Percentiles rank a stretch among this genome's conserved stretches.
These are phyloP conservation scores for Thalassoma bifasciatum DNA, from an alignment of 2,113 vertebrate genomes.

Conservation along the genomic window DNA sequence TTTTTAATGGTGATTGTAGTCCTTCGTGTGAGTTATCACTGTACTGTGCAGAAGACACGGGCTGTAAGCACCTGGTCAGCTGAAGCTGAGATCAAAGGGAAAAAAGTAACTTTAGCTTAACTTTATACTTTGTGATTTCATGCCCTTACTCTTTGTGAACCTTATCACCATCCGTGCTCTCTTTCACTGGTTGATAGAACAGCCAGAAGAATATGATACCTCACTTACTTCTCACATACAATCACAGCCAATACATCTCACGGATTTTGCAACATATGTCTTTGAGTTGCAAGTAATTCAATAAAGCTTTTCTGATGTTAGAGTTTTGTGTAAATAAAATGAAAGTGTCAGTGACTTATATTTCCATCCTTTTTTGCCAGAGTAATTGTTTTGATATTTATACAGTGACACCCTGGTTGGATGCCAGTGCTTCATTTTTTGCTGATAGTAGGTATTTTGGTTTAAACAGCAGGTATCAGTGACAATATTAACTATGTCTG, in stretches of 20 bases:
- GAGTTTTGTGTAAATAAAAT: not conserved
- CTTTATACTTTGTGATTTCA: too few species aligned
- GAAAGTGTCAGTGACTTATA: not conserved
- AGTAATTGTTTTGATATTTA: not conserved
- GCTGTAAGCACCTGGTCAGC: not conserved
- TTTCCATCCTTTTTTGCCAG: not conserved
- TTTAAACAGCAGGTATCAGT: not conserved
- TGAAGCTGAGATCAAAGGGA: not conserved
- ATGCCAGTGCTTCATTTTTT: not conserved
- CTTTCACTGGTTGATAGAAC: too few species aligned
- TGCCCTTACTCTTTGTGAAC: too few species aligned
- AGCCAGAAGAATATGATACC: not conserved
- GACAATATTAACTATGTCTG: not conserved
- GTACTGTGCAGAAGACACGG: not conserved
- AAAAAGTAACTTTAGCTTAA: too few species aligned
- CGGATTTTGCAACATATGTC: not conserved
- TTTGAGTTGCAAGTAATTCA: not conserved
- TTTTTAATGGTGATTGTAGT: slow-evolving; percentile 33
- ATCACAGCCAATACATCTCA: not conserved
- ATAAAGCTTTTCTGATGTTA: not conserved
- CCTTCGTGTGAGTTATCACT: slow-evolving; percentile 36
- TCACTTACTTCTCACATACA: not conserved
- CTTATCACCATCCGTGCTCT: too few species aligned
- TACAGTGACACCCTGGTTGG: not conserved
- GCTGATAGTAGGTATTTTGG: not conserved